Conservation (phyloP, 2,888 invertebrate species). For the Orchestes rusci region DNA sequence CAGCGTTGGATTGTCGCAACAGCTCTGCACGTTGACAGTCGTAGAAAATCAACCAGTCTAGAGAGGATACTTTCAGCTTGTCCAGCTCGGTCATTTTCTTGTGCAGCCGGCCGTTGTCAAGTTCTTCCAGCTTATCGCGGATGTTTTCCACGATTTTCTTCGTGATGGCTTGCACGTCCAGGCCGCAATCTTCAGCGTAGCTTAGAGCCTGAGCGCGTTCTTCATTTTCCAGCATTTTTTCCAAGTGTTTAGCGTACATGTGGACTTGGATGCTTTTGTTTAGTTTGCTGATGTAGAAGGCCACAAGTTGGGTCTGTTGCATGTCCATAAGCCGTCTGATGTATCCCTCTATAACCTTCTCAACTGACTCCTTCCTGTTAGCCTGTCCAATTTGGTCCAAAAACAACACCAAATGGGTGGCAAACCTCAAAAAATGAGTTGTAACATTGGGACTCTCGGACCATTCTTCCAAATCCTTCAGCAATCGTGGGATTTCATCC, state of each 20-base stretch:
- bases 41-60: constrained; percentile 84
- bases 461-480: constrained; percentile 65
- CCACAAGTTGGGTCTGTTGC: constrained; percentile 70
- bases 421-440: constrained; percentile 64
- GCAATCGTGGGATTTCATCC: constrained; percentile 66
- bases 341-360: constrained; percentile 65
- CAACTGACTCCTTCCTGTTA: constrained; percentile 62
- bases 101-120: too few relatives aligned
- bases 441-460: constrained; percentile 48
- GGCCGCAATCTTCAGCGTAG: constrained; percentile 65
- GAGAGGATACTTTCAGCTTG: constrained; percentile 62
- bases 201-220: constrained; percentile 59
- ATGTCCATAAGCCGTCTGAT: constrained; percentile 64
- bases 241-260: constrained; percentile 64
- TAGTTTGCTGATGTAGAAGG: constrained; percentile 77
- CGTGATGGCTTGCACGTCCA: constrained; percentile 80
- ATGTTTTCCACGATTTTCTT: constrained; percentile 78
- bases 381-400: constrained; percentile 71
- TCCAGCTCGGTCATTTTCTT: constrained; percentile 59
- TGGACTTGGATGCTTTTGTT: constrained; percentile 53
- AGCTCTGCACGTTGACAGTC: constrained; percentile 72
- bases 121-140: constrained; percentile 43
- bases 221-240: constrained; percentile 57
- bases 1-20: constrained; percentile 79
- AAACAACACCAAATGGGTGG: constrained; percentile 79